phyloP scores from a whole-genome alignment of 2,797 vertebrate species.

The Simalia tracyae region DNA sequence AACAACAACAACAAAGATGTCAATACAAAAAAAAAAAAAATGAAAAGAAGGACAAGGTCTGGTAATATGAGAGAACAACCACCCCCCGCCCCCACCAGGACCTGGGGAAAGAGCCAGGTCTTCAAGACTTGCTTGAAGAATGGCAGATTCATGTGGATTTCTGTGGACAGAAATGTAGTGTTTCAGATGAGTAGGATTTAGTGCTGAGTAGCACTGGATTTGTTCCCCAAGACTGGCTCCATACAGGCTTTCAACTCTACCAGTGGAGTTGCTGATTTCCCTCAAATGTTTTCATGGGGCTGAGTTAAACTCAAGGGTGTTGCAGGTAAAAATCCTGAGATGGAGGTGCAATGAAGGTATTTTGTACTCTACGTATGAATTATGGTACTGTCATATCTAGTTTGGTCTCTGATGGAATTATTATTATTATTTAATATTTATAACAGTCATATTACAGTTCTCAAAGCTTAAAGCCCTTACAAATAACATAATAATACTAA shows the following conservation, averaged over 20 bases:
- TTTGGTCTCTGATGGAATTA: not conserved
- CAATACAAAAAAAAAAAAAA: not conserved
- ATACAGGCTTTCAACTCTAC: not conserved
- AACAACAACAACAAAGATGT: no score
- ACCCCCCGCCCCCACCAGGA: not conserved
- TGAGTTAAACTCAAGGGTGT: not conserved
- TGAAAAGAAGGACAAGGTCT: not conserved
- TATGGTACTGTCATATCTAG: not conserved
- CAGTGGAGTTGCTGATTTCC: not conserved
- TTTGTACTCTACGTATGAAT: not conserved
- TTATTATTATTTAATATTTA: not conserved
- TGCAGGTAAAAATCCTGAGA: not conserved
- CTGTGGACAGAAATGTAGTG: not conserved
- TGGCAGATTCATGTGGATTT: not conserved
- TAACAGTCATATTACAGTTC: not conserved
- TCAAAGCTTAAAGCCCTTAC: not conserved
- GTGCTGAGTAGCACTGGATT: not conserved
- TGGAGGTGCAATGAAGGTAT: not conserved
- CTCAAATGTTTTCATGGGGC: not conserved
- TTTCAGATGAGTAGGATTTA: not conserved
- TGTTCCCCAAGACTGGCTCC: not conserved
- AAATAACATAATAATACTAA: not conserved
- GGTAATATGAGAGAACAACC: not conserved
- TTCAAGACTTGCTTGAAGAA: not conserved
- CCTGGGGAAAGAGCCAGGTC: not conserved